Evolutionary conservation across 2,888 invertebrate species (phyloP).

Genomic region (Gerris lacustris): DNA sequence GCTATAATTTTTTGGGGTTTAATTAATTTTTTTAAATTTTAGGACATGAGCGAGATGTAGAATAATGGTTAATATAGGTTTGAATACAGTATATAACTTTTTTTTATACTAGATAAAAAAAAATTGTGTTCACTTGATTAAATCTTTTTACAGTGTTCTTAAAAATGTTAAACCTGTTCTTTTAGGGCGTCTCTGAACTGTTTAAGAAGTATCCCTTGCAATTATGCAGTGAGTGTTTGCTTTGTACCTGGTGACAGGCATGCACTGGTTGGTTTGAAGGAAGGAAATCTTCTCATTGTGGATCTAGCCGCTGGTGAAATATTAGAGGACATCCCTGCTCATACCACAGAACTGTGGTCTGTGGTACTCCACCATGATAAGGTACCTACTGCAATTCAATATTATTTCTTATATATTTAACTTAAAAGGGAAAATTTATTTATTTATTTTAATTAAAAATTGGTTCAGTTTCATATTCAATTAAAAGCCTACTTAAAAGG

Average conservation of each 20-base stretch:
- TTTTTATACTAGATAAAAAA: too few species aligned
- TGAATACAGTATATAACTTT: too few species aligned
- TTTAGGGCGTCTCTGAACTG: slow-evolving; percentile 48
- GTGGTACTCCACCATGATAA: slow-evolving; percentile 67
- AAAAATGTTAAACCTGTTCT: slow-evolving; percentile 28
- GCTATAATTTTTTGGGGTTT: too few species aligned
- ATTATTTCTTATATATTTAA: background rate
- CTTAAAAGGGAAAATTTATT: too few species aligned
- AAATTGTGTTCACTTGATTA: too few species aligned
- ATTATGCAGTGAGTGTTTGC: slow-evolving; percentile 56
- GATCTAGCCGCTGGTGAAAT: slow-evolving; percentile 73
- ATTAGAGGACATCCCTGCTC: slow-evolving; percentile 71
- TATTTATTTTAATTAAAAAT: too few species aligned
- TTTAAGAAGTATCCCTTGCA: slow-evolving; percentile 52
- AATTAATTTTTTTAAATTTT: too few species aligned
- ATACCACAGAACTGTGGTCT: slow-evolving; percentile 64
- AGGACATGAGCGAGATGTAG: too few species aligned
- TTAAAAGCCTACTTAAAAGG: too few species aligned
- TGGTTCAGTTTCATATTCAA: too few species aligned
- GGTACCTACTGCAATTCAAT: slow-evolving; percentile 40
- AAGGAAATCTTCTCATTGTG: slow-evolving; percentile 66
- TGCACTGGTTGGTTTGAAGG: slow-evolving; percentile 73
- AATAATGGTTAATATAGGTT: too few species aligned
- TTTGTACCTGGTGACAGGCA: slow-evolving; percentile 88
- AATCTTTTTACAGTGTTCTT: too few species aligned